phyloP scores from a whole-genome alignment of 2,888 invertebrate species.

The Catocala fraxini region DNA sequence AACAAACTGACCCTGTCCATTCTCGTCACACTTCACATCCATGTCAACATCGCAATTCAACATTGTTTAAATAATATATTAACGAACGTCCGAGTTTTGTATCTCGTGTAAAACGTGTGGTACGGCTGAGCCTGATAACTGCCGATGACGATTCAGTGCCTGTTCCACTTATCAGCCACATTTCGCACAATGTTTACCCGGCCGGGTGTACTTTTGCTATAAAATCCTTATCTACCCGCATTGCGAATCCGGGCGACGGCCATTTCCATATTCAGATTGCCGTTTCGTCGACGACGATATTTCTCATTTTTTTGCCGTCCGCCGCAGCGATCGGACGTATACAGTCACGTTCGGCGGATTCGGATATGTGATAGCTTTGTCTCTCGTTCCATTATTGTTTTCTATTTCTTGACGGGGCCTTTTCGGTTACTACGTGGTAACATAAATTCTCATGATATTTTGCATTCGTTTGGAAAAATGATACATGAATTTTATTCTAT shows the following conservation, averaged over 20 bases:
- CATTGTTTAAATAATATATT: slow-evolving; percentile 38
- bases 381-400: slow-evolving; percentile 42
- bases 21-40: neutral
- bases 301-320: slow-evolving; percentile 56
- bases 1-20: neutral
- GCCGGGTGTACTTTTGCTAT: slow-evolving; percentile 66
- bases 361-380: slow-evolving; percentile 42
- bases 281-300: slow-evolving; percentile 56
- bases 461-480: slow-evolving; percentile 9
- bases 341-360: slow-evolving; percentile 62
- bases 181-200: slow-evolving; percentile 68
- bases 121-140: slow-evolving; percentile 26
- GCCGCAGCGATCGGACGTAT: slow-evolving; percentile 51
- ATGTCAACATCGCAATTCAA: slow-evolving; percentile 1
- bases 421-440: slow-evolving; percentile 18
- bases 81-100: slow-evolving; percentile 30
- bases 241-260: slow-evolving; percentile 74
- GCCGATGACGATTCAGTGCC: slow-evolving; percentile 46
- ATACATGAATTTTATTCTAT: neutral
- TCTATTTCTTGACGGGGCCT: slow-evolving; percentile 25
- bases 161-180: slow-evolving; percentile 65
- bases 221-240: slow-evolving; percentile 83
- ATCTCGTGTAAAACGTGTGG: slow-evolving; percentile 28
- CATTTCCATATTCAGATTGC: slow-evolving; percentile 83
- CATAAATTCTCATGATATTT: slow-evolving; percentile 7